A percentile compares a stretch with the other conserved stretches of the same genome.
Conservation (phyloP, 2,113 vertebrate species). For the Hemicordylus capensis region DNA sequence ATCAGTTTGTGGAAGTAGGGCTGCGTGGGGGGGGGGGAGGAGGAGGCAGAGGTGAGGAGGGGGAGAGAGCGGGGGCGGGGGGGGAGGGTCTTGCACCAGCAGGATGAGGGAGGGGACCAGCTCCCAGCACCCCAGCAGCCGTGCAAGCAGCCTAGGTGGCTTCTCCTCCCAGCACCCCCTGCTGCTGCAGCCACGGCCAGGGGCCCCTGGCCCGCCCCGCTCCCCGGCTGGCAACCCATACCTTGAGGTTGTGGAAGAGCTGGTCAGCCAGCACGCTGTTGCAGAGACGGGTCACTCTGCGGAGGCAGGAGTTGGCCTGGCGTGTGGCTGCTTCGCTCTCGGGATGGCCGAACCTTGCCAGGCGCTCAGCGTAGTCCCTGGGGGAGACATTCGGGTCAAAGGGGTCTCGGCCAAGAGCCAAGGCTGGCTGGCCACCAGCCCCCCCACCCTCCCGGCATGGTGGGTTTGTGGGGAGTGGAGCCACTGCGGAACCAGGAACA, state of each 20-base stretch:
- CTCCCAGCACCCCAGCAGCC: too few relatives aligned
- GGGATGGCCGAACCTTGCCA: slow-evolving; percentile 75
- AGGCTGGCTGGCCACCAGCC: not conserved
- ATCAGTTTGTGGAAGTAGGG: slow-evolving; percentile 87
- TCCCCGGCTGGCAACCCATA: slow-evolving; percentile 60
- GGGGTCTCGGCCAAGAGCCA: fast-evolving
- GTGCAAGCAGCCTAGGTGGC: not conserved
- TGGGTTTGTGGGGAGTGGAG: not conserved
- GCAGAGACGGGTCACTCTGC: slow-evolving; percentile 81
- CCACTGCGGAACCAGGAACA: not conserved
- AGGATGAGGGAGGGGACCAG: not conserved
- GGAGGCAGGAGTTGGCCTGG: slow-evolving; percentile 77
- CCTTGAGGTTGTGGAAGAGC: slow-evolving; percentile 86
- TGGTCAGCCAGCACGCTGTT: slow-evolving; percentile 79
- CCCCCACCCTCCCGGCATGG: not conserved
- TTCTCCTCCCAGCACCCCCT: not conserved
- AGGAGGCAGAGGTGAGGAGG: not conserved
- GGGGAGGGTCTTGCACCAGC: not conserved
- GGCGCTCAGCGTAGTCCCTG: slow-evolving; percentile 81
- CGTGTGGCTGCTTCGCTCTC: slow-evolving; percentile 79
- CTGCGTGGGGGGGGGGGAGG: slow-evolving; percentile 43
- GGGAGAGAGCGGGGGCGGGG: not conserved
- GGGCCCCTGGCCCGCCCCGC: not conserved
- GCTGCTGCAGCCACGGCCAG: not conserved
- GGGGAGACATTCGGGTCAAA: not conserved